Percentiles rank a stretch among this genome's conserved stretches.
phyloP scores from a whole-genome alignment of 2,888 invertebrate genomes.

The Thereva nobilitata region DNA sequence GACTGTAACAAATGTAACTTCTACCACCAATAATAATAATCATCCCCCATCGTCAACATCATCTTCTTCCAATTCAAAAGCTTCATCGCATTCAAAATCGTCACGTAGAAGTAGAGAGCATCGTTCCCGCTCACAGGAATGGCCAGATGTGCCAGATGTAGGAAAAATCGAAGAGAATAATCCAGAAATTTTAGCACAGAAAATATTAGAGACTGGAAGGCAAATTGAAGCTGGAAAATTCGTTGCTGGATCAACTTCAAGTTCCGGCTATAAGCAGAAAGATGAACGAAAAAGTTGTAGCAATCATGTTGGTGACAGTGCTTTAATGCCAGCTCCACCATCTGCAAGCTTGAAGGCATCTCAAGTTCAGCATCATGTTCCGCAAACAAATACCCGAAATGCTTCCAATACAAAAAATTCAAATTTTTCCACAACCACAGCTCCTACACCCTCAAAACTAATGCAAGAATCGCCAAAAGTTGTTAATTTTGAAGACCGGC shows the following conservation, averaged over 20 bases:
- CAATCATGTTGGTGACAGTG: slow-evolving; percentile 47
- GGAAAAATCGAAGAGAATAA: slow-evolving; percentile 91
- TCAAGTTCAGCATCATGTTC: slow-evolving; percentile 22
- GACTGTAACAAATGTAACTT: slow-evolving; percentile 45
- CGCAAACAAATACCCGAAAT: slow-evolving; percentile 15
- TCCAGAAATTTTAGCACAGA: slow-evolving; percentile 86
- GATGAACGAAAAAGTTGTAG: slow-evolving; percentile 39
- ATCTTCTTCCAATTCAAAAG: slow-evolving; percentile 51
- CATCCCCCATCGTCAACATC: slow-evolving; percentile 57
- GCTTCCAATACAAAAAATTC: slow-evolving; percentile 22
- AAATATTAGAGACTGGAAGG: slow-evolving; percentile 85
- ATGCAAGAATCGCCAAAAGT: slow-evolving; percentile 75
- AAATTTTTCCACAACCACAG: slow-evolving; percentile 17
- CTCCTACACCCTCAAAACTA: slow-evolving; percentile 43
- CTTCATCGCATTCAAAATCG: slow-evolving; percentile 56
- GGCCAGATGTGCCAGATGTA: slow-evolving; percentile 89
- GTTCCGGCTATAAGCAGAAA: slow-evolving; percentile 33
- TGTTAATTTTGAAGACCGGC: slow-evolving; percentile 86
- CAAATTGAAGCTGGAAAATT: slow-evolving; percentile 86
- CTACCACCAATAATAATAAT: slow-evolving; percentile 42
- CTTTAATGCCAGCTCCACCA: slow-evolving; percentile 57
- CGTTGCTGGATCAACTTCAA: slow-evolving; percentile 45
- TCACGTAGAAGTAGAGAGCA: slow-evolving; percentile 71
- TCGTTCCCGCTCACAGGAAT: slow-evolving; percentile 82
- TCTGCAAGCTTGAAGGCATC: slow-evolving; percentile 21